These are phyloP conservation scores for Pelecanus crispus DNA, from an alignment of 2,113 vertebrate genomes.

Conservation along the genomic window DNA sequence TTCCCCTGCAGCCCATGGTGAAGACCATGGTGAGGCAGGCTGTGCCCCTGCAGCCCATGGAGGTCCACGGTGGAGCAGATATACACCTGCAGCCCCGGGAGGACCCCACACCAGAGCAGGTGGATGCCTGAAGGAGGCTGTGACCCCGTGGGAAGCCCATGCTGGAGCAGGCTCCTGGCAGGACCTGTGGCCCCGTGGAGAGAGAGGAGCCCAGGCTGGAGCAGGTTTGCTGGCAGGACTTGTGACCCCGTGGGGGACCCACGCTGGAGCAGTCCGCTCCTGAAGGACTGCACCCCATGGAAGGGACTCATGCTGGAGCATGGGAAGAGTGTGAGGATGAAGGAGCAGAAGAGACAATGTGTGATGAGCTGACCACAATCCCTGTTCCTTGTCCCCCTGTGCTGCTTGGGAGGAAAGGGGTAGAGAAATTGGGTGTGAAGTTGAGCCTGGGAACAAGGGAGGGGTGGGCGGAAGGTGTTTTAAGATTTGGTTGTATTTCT, in stretches of 20 bases:
- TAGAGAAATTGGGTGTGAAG: background rate
- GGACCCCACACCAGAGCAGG: too few relatives aligned
- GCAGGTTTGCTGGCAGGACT: too few relatives aligned
- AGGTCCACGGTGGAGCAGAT: too few relatives aligned
- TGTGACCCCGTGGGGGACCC: background rate
- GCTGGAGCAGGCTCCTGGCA: background rate
- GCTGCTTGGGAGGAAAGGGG: background rate
- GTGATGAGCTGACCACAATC: background rate
- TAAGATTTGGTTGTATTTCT: background rate
- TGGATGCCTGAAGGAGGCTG: too few relatives aligned
- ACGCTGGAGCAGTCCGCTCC: background rate
- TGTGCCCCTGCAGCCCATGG: too few relatives aligned
- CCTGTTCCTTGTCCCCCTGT: background rate
- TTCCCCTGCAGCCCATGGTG: too few relatives aligned
- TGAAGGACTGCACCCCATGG: background rate
- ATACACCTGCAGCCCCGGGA: too few relatives aligned
- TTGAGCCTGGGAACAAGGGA: background rate
- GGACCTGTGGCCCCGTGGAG: too few relatives aligned
- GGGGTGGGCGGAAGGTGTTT: background rate
- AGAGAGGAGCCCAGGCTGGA: background rate
- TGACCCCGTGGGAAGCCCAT: too few relatives aligned
- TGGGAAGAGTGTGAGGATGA: background rate
- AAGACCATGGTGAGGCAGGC: too few relatives aligned
- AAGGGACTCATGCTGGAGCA: too few relatives aligned
- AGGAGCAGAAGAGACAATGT: background rate